phyloP scores from a whole-genome alignment of 2,888 invertebrate genomes.

The Heliothis peltigera region DNA sequence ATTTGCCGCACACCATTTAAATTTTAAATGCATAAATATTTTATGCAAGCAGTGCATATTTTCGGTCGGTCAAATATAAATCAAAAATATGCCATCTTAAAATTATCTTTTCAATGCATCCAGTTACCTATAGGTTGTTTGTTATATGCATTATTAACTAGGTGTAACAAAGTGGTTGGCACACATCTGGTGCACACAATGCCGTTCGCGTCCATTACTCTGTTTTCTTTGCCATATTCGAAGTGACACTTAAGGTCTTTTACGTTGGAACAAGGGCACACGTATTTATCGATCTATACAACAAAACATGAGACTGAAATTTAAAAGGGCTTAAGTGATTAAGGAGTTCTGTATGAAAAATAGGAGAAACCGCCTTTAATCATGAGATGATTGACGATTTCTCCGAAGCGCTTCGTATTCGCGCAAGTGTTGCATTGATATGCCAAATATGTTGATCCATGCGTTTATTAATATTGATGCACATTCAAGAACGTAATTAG shows the following conservation, averaged over 20 bases:
- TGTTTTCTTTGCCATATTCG: slow-evolving; percentile 71
- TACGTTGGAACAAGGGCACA: slow-evolving; percentile 67
- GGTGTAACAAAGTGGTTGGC: slow-evolving; percentile 40
- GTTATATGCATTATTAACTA: slow-evolving; percentile 30
- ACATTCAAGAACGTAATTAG: slow-evolving; percentile 5
- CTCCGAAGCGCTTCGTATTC: slow-evolving; percentile 1
- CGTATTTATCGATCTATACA: slow-evolving; percentile 25
- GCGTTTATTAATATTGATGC: slow-evolving; percentile 35
- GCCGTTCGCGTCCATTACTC: slow-evolving; percentile 52
- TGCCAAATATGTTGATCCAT: slow-evolving; percentile 28
- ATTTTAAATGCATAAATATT: slow-evolving; percentile 1
- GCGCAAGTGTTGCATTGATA: slow-evolving; percentile 16
- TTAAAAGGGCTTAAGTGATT: background rate
- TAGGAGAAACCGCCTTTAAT: slow-evolving; percentile 6
- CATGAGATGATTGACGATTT: slow-evolving; percentile 7
- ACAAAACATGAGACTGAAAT: slow-evolving; percentile 4
- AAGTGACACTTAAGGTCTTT: slow-evolving; percentile 70
- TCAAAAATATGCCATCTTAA: background rate
- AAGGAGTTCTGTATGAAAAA: background rate
- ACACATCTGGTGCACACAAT: slow-evolving; percentile 55
- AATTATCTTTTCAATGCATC: slow-evolving; percentile 13
- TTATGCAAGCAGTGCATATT: background rate
- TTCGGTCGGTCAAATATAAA: background rate
- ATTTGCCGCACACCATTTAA: background rate
- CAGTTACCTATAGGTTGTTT: slow-evolving; percentile 22